These are phyloP conservation scores for Kryptolebias marmoratus DNA, from an alignment of 2,113 vertebrate genomes.

Conservation along the genomic window DNA sequence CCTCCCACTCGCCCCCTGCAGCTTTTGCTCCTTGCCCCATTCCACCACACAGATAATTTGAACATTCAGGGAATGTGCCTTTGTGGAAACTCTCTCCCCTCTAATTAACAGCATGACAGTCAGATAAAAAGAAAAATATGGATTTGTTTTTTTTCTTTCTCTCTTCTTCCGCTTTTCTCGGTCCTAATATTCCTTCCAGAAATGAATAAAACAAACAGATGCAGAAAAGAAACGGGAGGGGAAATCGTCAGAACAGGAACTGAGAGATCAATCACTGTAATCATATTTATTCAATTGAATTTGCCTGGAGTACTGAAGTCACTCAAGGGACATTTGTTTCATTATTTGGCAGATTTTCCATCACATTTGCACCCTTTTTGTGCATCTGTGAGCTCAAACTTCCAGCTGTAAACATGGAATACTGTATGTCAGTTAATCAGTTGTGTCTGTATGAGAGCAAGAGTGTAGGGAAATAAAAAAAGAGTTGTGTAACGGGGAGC, in stretches of 20 bases:
- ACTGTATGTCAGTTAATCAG: no score
- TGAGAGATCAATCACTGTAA: no score
- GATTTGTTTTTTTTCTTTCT: conserved; percentile 1
- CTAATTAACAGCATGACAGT: conserved; percentile 53
- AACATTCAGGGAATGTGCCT: conserved; percentile 73
- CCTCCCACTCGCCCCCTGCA: conserved; percentile 53
- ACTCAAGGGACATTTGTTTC: no score
- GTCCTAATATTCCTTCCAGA: conserved; percentile 1
- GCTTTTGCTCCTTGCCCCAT: conserved; percentile 53
- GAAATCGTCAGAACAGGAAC: neutral
- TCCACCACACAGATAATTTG: conserved; percentile 63
- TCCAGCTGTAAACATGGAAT: no score
- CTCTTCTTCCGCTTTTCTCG: neutral
- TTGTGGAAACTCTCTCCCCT: conserved; percentile 66
- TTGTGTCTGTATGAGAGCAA: no score
- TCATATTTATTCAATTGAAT: no score
- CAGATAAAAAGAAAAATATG: conserved; percentile 40
- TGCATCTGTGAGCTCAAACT: no score
- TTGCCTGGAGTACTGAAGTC: no score
- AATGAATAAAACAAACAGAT: conserved; percentile 6
- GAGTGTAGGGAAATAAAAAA: no score
- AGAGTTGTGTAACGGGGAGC: no score
- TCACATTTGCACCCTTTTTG: no score
- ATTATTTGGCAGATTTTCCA: no score
- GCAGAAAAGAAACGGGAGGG: neutral